Evolutionary conservation across 2,113 vertebrate species (phyloP), one percentile per base, ranked within the genome.

Genomic region (Gasterosteus nipponicus): DNA sequence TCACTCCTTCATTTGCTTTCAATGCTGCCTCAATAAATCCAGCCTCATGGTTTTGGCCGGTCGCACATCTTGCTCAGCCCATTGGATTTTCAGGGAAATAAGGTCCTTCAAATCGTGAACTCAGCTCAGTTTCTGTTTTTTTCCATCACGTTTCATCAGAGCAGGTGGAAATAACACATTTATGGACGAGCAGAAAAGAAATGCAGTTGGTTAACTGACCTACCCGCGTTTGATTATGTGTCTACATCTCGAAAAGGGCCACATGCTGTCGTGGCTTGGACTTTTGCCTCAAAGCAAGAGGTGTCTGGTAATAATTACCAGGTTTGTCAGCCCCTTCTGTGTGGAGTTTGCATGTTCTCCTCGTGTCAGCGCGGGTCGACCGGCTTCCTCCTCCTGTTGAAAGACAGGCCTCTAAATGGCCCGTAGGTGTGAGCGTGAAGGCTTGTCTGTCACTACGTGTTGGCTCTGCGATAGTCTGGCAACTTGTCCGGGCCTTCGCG

Each of bases 11-110:
- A 69, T 82, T 80, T 69, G 65, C 44, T 81, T 82, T 84, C 78
- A 77, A 69, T 73, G 73, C 69, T 75, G n/a, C 39, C 74, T 46
- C 67, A 58, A 83, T 81, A 73, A 78, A 83, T 73, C 56, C 81
- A 57, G 69, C 38, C 61, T 57, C 54, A 16, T 67, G 31, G 56
- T 79, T 85, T 83, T 75, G 62, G 59, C 69, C 47, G 59, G 9
- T 29, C 75, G 75, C 60, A 78, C 60, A 78, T 73, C 75, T 90
- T 75, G 72, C 59, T 85, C 73, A 74, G 73, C 75, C 85, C 19
- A 22, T 58, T 67, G 42, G 58, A 59, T 63, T 44, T 75, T 39
- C 59, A 64, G 3, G 3, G 42, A 70, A 86, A 78, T 61, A 11
- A 77, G 18, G 60, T 41, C 67, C 49, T 79, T 76, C 54, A 77